A percentile compares a stretch with the other conserved stretches of the same genome.
Conservation (phyloP, 2,888 invertebrate genomes). For the Orthosia incerta region DNA sequence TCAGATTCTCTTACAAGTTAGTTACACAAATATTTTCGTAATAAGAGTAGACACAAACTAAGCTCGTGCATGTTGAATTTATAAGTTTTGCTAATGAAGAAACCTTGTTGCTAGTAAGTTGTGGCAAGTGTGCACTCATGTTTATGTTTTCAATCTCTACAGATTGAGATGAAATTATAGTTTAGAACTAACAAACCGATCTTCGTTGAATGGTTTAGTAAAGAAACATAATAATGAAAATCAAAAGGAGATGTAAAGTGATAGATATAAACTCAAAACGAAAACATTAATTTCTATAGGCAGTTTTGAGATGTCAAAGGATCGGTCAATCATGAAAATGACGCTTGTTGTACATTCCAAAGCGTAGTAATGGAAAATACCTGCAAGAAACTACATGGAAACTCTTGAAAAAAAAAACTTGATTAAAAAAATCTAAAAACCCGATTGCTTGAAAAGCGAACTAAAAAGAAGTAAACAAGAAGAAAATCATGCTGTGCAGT, state of each 20-base stretch:
- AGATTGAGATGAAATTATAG: not conserved
- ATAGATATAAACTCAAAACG: not conserved
- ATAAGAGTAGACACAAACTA: constrained; percentile 10
- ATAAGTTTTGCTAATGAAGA: constrained; percentile 61
- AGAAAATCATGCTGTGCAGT: too few species aligned
- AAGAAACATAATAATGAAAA: not conserved
- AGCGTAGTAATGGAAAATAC: too few species aligned
- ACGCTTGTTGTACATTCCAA: too few species aligned
- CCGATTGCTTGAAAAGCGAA: too few species aligned
- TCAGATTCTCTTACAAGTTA: constrained; percentile 34
- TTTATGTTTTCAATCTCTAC: constrained; percentile 19
- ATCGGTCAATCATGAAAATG: too few species aligned
- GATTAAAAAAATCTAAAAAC: too few species aligned
- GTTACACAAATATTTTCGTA: constrained; percentile 41
- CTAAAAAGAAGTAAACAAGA: too few species aligned
- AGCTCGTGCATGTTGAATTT: constrained; percentile 48
- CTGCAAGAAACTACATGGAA: too few species aligned
- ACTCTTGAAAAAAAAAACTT: too few species aligned
- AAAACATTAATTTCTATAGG: not conserved
- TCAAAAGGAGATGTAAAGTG: too few species aligned
- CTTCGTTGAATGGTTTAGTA: not conserved
- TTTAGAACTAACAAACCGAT: not conserved
- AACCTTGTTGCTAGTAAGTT: constrained; percentile 30
- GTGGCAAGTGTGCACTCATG: constrained; percentile 8
- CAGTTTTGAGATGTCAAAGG: too few species aligned